phyloP scores from a whole-genome alignment of 1,140 invertebrate species.

The Nebria ingens region DNA sequence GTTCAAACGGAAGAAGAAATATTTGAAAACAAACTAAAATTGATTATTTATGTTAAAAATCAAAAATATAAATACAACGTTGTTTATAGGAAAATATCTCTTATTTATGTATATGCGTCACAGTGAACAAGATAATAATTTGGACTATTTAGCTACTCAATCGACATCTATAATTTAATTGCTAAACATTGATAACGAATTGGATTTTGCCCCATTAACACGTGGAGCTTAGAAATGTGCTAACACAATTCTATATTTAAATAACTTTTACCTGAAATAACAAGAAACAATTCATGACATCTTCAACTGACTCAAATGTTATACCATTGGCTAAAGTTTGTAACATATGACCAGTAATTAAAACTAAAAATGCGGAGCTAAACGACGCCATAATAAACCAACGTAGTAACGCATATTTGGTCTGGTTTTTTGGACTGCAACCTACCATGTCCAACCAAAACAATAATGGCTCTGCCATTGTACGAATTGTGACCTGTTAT shows the following conservation, averaged over 20 bases:
- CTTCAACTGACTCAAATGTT: background rate
- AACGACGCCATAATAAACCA: background rate
- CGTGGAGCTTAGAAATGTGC: too few species aligned
- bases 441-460: background rate
- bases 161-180: too few species aligned
- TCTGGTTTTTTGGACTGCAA: background rate
- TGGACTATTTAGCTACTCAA: too few species aligned
- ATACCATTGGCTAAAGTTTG: background rate
- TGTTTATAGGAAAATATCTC: too few species aligned
- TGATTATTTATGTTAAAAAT: background rate
- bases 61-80: too few species aligned
- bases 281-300: background rate
- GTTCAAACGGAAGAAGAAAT: background rate
- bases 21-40: background rate
- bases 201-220: too few species aligned
- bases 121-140: too few species aligned
- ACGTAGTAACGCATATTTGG: background rate
- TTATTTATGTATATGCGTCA: too few species aligned
- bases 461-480: background rate
- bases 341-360: background rate
- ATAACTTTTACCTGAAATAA: background rate
- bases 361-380: background rate
- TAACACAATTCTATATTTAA: too few species aligned
- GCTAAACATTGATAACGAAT: too few species aligned
- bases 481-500: background rate